These are phyloP conservation scores for Cremastinae sp. DNA, from an alignment of 2,888 invertebrate species.

Conservation along the genomic window DNA sequence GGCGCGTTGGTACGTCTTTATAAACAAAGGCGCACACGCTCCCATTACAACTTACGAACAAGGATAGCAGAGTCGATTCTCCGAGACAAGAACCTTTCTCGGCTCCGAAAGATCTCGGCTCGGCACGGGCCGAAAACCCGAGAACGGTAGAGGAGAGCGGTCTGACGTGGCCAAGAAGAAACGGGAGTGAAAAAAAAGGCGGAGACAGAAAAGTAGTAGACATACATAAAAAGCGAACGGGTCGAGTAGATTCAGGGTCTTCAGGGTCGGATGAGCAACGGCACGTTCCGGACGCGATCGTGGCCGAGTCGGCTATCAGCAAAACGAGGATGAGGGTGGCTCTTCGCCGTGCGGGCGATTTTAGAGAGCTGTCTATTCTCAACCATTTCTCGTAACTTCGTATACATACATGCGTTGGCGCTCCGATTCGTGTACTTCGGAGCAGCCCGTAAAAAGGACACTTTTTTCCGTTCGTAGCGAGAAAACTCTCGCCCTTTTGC, in stretches of 20 bases:
- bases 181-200: conserved; percentile 15
- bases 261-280: conserved; percentile 43
- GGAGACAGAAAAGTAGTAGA: conserved; percentile 27
- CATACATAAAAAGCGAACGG: conserved; percentile 37
- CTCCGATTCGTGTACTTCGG: not conserved
- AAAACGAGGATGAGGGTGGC: conserved; percentile 61
- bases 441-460: not conserved
- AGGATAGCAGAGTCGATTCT: not conserved
- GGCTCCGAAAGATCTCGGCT: not conserved
- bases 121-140: conserved; percentile 4
- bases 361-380: conserved; percentile 33
- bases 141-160: not conserved
- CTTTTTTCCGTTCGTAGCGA: not conserved
- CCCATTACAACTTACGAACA: too few relatives aligned
- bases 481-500: conserved; percentile 12
- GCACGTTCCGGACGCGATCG: conserved; percentile 60
- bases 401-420: not conserved
- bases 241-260: conserved; percentile 42
- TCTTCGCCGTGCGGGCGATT: conserved; percentile 54
- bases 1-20: not conserved
- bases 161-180: not conserved
- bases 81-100: not conserved
- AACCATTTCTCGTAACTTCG: conserved; percentile 13
- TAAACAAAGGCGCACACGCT: conserved; percentile 5
- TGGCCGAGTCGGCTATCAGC: conserved; percentile 37